Conservation (phyloP, 2,113 vertebrate species). For the mouse (Mus musculus) region DNA sequence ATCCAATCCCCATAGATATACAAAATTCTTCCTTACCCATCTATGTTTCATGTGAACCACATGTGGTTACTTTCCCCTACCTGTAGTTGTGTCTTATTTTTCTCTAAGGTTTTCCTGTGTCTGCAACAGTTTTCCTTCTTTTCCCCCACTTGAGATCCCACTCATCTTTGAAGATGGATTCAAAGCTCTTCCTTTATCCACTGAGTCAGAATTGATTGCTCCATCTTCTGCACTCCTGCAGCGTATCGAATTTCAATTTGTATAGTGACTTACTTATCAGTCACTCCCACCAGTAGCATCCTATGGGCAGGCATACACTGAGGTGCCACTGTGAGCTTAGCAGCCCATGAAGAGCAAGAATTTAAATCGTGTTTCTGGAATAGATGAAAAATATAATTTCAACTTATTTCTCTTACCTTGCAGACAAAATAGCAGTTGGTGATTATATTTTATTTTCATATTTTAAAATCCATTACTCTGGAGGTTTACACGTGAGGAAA, state of each 20-base stretch:
- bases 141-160: not conserved
- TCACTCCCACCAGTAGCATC: constrained; percentile 10
- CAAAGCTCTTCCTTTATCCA: constrained; percentile 35
- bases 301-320: not conserved
- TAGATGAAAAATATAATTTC: constrained; percentile 56
- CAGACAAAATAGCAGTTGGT: constrained; percentile 12
- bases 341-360: not conserved
- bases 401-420: constrained; percentile 45
- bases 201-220: constrained; percentile 64
- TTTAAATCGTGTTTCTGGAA: constrained; percentile 55
- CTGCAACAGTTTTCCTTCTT: not conserved
- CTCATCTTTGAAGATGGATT: constrained; percentile 59
- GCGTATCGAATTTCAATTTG: constrained; percentile 68
- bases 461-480: constrained; percentile 47
- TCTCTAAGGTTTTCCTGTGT: not conserved
- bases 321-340: not conserved
- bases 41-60: not conserved
- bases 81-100: not conserved
- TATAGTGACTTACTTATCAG: constrained; percentile 61
- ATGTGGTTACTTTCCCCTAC: not conserved
- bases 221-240: constrained; percentile 27
- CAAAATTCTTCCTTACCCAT: not conserved
- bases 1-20: not conserved
- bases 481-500: not conserved
- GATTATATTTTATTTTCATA: not conserved